Evolutionary conservation across 2,888 invertebrate genomes (phyloP).

Genomic region (Dynastes tityus): DNA sequence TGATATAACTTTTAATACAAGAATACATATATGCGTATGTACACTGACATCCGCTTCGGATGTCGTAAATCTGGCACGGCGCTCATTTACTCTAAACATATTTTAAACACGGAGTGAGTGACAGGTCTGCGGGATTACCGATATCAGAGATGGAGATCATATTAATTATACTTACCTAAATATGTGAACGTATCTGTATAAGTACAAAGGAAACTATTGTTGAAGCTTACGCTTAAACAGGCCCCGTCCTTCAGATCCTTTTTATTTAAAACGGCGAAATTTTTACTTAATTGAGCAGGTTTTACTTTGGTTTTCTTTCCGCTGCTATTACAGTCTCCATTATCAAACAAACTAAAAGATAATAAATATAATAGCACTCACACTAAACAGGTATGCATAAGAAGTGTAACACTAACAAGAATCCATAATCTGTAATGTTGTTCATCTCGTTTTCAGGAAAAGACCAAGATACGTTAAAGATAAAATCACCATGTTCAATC

Average conservation of each 20-base stretch:
- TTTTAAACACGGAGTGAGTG: too few relatives aligned
- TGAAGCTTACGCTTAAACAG: slow-evolving; percentile 49
- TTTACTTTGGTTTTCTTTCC: slow-evolving; percentile 1
- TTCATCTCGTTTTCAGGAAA: slow-evolving; percentile 23
- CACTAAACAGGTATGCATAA: background rate
- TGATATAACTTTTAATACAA: too few relatives aligned
- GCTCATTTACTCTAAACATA: too few relatives aligned
- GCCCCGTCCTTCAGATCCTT: slow-evolving; percentile 5
- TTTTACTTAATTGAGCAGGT: background rate
- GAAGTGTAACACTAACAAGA: slow-evolving; percentile 20
- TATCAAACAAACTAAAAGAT: slow-evolving; percentile 18
- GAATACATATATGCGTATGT: too few relatives aligned
- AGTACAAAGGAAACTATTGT: slow-evolving; percentile 47
- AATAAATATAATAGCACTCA: background rate
- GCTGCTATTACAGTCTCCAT: slow-evolving; percentile 13
- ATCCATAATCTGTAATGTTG: slow-evolving; percentile 33
- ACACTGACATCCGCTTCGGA: too few relatives aligned
- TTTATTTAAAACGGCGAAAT: slow-evolving; percentile 11
- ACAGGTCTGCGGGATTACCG: too few relatives aligned
- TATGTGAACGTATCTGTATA: slow-evolving; percentile 17
- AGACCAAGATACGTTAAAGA: slow-evolving; percentile 25
- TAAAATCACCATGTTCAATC: background rate
- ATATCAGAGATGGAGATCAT: too few relatives aligned
- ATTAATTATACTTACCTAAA: slow-evolving; percentile 10
- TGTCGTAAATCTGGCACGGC: too few relatives aligned